Base-by-base conservation (phyloP, 2,888 invertebrate species). In the Anarsia innoxiella region DNA sequence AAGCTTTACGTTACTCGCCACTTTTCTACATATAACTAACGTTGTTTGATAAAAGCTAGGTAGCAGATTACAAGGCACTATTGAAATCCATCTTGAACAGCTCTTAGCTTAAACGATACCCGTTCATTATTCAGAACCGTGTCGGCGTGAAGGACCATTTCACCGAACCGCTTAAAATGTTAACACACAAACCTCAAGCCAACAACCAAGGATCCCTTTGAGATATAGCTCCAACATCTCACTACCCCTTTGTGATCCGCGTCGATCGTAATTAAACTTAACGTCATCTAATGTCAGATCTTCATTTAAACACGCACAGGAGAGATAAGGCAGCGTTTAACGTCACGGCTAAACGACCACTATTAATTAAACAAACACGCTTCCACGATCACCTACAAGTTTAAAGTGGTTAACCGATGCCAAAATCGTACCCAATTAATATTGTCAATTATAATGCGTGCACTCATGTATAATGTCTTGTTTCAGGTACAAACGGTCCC, bases 401-500 rank as follows among this genome's bases (percentile, higher is more conserved):
- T 36, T 33, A 35, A 32, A 30, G 23, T 15, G 28, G 35, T 27
- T 23, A 23, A 34, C 39, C 34, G 39, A 33, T 36, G 30, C 28
- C 27, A 15, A 19, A 39, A 37, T 23, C 15, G 30, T 38, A 19
- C 30, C 35, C 40, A 42, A 45, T 45, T 45, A 41, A 23, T 13
- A 14, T 26, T 11, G n/a, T 30, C 19, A 39, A 19, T 39, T 27
- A 25, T 28, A 28, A 4, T 3, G 28, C 8, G 8, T 23, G 15
- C 13, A 12, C 12, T 32, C 25, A 39, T 9, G 16, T 11, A 1
- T 12, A 19, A 41, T 45, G 27, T 46, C 45, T 72, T 65, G 65
- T 82, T 82, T 4, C 73, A 83, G 83, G 64, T 77, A 63, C 53
- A 37, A 37, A 23, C 40, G 41, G 48, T 37, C 27, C 43, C 46